Percentiles rank a stretch among this genome's conserved stretches.
phyloP scores from a whole-genome alignment of 1,140 invertebrate genomes.

The Danaus melanippus region DNA sequence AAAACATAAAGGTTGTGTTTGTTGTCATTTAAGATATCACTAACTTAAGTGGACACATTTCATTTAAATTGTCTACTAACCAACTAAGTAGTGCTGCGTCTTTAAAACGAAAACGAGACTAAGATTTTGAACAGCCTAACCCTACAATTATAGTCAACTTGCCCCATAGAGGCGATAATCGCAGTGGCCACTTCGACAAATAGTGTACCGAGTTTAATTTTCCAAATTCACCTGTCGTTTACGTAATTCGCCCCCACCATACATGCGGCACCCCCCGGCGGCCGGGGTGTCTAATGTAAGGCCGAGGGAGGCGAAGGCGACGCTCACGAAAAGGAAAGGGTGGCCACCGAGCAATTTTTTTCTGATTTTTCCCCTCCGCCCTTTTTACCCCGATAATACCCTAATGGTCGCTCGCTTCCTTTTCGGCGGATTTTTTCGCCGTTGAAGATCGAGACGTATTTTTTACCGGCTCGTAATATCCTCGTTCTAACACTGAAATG shows the following conservation, averaged over 20 bases:
- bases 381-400: slow-evolving; percentile 69
- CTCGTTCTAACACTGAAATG: slow-evolving; percentile 56
- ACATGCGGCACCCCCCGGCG: slow-evolving; percentile 50
- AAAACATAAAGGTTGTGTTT: too few species aligned
- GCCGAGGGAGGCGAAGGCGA: slow-evolving; percentile 47
- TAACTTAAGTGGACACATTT: too few species aligned
- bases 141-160: not conserved
- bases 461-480: slow-evolving; percentile 65
- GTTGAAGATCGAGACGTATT: slow-evolving; percentile 67
- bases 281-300: slow-evolving; percentile 56
- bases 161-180: slow-evolving; percentile 24
- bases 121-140: too few species aligned
- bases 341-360: slow-evolving; percentile 65
- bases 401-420: slow-evolving; percentile 70
- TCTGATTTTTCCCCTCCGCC: slow-evolving; percentile 62
- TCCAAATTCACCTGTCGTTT: slow-evolving; percentile 68
- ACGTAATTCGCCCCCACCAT: slow-evolving; percentile 61
- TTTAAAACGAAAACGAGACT: too few species aligned
- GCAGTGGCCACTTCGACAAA: slow-evolving; percentile 26
- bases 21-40: too few species aligned
- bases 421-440: slow-evolving; percentile 63
- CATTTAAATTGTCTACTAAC: too few species aligned
- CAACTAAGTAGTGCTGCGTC: too few species aligned
- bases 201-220: slow-evolving; percentile 62
- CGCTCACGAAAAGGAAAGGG: slow-evolving; percentile 68